Evolutionary conservation across 2,888 invertebrate species (phyloP), one percentile per base, ranked within the genome.

Genomic region (Volucella bombylans): DNA sequence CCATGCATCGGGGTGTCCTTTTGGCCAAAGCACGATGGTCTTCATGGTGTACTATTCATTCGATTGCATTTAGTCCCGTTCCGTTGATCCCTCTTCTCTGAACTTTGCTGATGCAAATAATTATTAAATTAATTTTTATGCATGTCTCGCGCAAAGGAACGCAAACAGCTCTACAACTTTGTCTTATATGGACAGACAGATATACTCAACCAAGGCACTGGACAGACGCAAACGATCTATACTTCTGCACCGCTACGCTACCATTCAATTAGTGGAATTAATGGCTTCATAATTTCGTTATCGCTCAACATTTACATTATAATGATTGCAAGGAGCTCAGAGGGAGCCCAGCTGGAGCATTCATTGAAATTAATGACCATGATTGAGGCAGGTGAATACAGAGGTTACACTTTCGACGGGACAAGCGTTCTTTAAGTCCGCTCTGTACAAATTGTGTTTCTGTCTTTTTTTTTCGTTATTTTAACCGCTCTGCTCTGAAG

Each of bases 221-320:
- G 14, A 67, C 67, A 45, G 50, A 52, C 65, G 11, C 57, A 49
- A 39, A 23, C 67, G 72, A 72, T 38, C 67, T 77, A 52, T 73
- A 52, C 68, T 41, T 38, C 15, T 57, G 69, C 64, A 45, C 64
- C 55, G 67, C 68, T 68, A 64, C 79, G 73, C 69, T 79, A 79
- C 82, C 69, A 74, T 83, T 79, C 79, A 79, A 83, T 83, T 79
- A 83, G 73, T 79, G 55, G 69, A 83, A 83, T 83, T 79, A 79
- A 83, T 83, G 79, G 79, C 82, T 74, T 79, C 79, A 83, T 83
- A 83, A 83, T 83, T 82, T 78, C 64, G 79, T 82, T 83, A 83
- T 83, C 82, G 73, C 59, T 73, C 59, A 79, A 73, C 67, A 83
- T 83, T 83, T 74, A 74, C 82, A 83, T 83, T 72, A 77, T 54